phyloP scores from a whole-genome alignment of 2,888 invertebrate species.

The Gerosis bhagava region DNA sequence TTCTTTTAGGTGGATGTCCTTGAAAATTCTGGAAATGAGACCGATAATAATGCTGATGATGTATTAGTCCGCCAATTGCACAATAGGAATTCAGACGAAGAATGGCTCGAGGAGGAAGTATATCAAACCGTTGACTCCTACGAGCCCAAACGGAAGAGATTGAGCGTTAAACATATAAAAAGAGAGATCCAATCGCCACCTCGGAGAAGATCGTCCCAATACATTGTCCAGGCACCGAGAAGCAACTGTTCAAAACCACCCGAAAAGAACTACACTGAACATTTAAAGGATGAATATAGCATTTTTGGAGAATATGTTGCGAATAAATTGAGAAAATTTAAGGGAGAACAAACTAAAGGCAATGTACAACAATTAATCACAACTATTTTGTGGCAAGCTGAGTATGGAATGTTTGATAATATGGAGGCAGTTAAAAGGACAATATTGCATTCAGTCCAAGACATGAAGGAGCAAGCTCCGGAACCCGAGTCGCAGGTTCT shows the following conservation, averaged over 20 bases:
- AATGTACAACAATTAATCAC: slow-evolving; percentile 72
- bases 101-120: slow-evolving; percentile 71
- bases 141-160: slow-evolving; percentile 53
- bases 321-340: slow-evolving; percentile 66
- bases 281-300: slow-evolving; percentile 65
- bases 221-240: slow-evolving; percentile 24
- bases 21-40: slow-evolving; percentile 51
- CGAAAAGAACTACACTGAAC: too few relatives aligned
- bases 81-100: slow-evolving; percentile 55
- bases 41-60: slow-evolving; percentile 42
- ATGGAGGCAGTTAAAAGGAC: slow-evolving; percentile 66
- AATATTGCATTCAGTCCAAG: slow-evolving; percentile 52
- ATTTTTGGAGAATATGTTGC: slow-evolving; percentile 73
- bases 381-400: slow-evolving; percentile 73
- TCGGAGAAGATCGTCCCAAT: slow-evolving; percentile 31
- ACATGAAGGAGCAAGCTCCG: slow-evolving; percentile 34
- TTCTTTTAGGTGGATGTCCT: slow-evolving; percentile 57
- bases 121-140: slow-evolving; percentile 56
- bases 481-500: slow-evolving; percentile 19
- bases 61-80: slow-evolving; percentile 40
- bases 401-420: slow-evolving; percentile 67
- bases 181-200: slow-evolving; percentile 59
- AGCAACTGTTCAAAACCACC: not conserved
- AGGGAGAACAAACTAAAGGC: slow-evolving; percentile 53
- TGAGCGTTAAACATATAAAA: slow-evolving; percentile 53